Conservation (phyloP, 2,113 vertebrate genomes). For the Oryzias melastigma region DNA sequence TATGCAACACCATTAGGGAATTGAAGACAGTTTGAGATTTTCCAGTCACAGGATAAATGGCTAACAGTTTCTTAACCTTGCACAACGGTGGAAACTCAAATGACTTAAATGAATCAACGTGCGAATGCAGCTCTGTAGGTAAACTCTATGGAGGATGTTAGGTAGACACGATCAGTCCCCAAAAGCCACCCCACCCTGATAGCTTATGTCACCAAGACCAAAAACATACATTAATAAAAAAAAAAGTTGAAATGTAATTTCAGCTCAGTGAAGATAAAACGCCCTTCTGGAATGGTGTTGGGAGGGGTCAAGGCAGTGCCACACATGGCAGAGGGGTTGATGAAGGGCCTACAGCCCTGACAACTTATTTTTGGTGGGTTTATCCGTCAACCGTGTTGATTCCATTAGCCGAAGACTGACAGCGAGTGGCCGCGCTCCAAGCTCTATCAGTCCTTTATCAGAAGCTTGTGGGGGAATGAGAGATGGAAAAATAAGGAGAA, state of each 20-base stretch:
- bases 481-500: conserved; percentile 36
- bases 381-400: conserved; percentile 72
- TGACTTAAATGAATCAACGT: no score
- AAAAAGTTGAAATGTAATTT: conserved; percentile 51
- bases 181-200: neutral
- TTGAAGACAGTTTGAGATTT: no score
- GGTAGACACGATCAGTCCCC: neutral
- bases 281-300: conserved; percentile 9
- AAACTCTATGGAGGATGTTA: no score
- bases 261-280: conserved; percentile 43
- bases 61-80: no score
- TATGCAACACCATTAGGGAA: no score
- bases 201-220: conserved; percentile 21
- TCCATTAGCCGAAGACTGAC: conserved; percentile 64
- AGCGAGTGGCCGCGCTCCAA: conserved; percentile 56
- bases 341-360: conserved; percentile 57
- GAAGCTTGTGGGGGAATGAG: conserved; percentile 39
- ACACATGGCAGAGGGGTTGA: conserved; percentile 51
- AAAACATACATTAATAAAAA: conserved; percentile 59
- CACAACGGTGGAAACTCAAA: no score
- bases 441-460: conserved; percentile 61
- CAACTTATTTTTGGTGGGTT: conserved; percentile 70
- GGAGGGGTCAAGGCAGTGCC: conserved; percentile 51
- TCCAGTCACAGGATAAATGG: no score
- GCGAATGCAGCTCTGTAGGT: no score